Evolutionary conservation across 2,888 invertebrate genomes (phyloP).

Genomic region (Plemyria rubiginata): DNA sequence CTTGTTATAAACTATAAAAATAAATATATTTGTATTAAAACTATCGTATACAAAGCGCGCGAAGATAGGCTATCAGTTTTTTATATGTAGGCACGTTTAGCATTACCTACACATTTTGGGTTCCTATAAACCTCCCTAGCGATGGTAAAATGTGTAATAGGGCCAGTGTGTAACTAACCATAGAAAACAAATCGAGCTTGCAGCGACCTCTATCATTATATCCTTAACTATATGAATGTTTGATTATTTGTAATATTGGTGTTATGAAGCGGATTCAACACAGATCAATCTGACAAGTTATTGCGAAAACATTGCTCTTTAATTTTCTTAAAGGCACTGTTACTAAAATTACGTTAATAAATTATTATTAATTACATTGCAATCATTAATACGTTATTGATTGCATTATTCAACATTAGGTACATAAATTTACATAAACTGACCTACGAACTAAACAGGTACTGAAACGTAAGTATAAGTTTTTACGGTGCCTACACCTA

Average conservation of each 20-base stretch:
- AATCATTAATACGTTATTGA: conserved; percentile 1
- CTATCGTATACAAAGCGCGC: conserved; percentile 43
- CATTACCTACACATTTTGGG: conserved; percentile 1
- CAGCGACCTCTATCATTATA: conserved; percentile 40
- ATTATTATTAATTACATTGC: too few species aligned
- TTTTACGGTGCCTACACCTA: neutral
- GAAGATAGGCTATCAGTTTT: conserved; percentile 20
- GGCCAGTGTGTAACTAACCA: conserved; percentile 22
- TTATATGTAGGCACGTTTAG: conserved; percentile 24
- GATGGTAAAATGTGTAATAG: neutral
- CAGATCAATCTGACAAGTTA: conserved; percentile 12
- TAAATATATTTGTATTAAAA: conserved; percentile 31
- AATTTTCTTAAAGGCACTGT: conserved; percentile 28
- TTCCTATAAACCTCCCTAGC: neutral
- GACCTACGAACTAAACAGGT: neutral
- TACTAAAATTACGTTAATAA: conserved; percentile 15
- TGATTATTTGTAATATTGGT: conserved; percentile 7
- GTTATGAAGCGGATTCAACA: conserved; percentile 11
- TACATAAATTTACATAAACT: conserved; percentile 1
- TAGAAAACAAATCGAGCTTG: conserved; percentile 38
- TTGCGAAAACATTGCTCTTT: conserved; percentile 20
- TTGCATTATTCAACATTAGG: neutral
- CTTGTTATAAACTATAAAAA: conserved; percentile 19
- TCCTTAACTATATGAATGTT: conserved; percentile 1
- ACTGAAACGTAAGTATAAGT: neutral